A percentile compares a stretch with the other conserved stretches of the same genome.
phyloP scores from a whole-genome alignment of 64 coral and sea anemone species.

The Stichodactyla mertensii region DNA sequence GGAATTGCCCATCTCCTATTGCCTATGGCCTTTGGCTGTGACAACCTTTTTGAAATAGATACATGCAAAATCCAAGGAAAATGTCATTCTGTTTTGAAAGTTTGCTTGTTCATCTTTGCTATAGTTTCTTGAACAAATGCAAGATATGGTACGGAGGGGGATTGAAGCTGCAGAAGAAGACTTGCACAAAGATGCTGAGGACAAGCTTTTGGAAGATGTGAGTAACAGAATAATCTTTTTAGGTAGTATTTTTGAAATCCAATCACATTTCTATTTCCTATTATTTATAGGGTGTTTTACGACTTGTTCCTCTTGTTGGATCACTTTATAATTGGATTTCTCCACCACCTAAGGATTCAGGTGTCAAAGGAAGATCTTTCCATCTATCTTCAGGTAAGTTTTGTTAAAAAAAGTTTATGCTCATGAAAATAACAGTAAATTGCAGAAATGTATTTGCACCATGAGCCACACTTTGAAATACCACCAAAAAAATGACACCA shows the following conservation, averaged over 20 bases:
- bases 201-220: constrained; percentile 79
- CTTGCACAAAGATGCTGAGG: constrained; percentile 78
- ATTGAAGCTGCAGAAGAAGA: constrained; percentile 88
- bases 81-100: background rate
- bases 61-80: no score
- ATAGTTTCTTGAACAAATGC: constrained; percentile 88
- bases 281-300: constrained; percentile 48
- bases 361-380: constrained; percentile 73
- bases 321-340: constrained; percentile 82
- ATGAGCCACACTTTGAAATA: no score
- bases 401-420: background rate
- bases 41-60: no score
- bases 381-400: constrained; percentile 80
- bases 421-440: no score
- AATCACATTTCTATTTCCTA: background rate
- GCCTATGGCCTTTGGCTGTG: no score
- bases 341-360: constrained; percentile 79
- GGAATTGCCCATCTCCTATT: no score
- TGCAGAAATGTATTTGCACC: no score
- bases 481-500: no score
- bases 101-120: background rate
- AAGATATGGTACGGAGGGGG: constrained; percentile 67
- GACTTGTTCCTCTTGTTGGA: constrained; percentile 71
- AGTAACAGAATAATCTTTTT: background rate
- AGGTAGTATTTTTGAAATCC: background rate